These are phyloP conservation scores for Pavo muticus DNA, from an alignment of 2,113 vertebrate species.

Conservation along the genomic window DNA sequence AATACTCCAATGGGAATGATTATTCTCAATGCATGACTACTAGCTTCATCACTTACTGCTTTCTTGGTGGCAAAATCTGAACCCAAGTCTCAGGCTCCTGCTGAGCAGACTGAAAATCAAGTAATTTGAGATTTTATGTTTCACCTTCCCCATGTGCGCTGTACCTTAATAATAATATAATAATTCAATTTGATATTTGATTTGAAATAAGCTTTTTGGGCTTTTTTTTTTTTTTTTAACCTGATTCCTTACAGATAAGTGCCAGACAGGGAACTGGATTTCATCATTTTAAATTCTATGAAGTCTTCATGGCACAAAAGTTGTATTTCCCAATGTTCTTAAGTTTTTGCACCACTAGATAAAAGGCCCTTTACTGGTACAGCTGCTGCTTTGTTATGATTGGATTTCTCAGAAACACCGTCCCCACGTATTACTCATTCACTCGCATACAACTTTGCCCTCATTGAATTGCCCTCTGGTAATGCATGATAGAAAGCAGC, in stretches of 20 bases:
- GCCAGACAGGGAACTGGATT: not conserved
- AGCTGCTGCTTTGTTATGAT: not conserved
- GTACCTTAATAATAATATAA: not conserved
- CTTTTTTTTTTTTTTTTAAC: not conserved
- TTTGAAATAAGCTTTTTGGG: not conserved
- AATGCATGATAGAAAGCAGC: not conserved
- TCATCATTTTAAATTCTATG: not conserved
- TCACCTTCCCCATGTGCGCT: not conserved
- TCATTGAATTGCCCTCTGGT: not conserved
- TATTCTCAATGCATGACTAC: not conserved
- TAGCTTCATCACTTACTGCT: not conserved
- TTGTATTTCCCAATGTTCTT: not conserved
- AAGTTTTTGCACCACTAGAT: not conserved
- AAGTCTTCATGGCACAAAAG: not conserved
- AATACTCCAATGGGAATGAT: not conserved
- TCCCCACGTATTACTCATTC: not conserved
- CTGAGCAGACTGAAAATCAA: not conserved
- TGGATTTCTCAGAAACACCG: not conserved
- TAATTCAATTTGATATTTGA: not conserved
- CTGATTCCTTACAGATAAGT: not conserved
- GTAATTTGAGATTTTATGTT: not conserved
- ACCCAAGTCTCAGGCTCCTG: not conserved
- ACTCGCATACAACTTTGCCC: not conserved
- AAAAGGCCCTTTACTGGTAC: not conserved
- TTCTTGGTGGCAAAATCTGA: not conserved